phyloP scores from a whole-genome alignment of 2,888 invertebrate genomes.

The Acronicta leporina region DNA sequence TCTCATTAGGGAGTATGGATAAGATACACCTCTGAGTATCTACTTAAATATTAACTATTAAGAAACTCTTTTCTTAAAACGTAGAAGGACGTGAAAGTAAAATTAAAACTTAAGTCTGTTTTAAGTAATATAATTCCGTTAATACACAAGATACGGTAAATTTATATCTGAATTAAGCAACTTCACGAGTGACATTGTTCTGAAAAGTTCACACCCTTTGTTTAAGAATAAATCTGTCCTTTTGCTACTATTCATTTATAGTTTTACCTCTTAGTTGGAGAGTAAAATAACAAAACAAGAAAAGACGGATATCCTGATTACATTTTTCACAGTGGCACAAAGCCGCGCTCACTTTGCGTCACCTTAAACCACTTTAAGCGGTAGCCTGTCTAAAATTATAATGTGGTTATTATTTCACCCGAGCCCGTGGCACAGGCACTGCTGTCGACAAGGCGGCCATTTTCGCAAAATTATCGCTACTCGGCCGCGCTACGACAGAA shows the following conservation, averaged over 20 bases:
- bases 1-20: too few species aligned
- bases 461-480: slow-evolving; percentile 86
- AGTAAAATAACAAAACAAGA: slow-evolving; percentile 66
- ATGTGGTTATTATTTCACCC: slow-evolving; percentile 86
- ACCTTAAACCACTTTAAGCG: slow-evolving; percentile 82
- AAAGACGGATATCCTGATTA: slow-evolving; percentile 69
- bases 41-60: too few species aligned
- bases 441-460: slow-evolving; percentile 86
- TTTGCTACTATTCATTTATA: slow-evolving; percentile 41
- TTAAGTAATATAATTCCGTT: slow-evolving; percentile 6
- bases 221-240: slow-evolving; percentile 34
- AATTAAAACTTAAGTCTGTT: slow-evolving; percentile 1
- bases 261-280: slow-evolving; percentile 53
- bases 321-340: slow-evolving; percentile 73
- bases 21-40: too few species aligned
- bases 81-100: background rate
- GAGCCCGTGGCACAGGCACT: slow-evolving; percentile 78
- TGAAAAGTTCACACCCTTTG: slow-evolving; percentile 40
- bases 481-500: slow-evolving; percentile 77
- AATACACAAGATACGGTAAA: slow-evolving; percentile 14
- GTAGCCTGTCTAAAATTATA: slow-evolving; percentile 83
- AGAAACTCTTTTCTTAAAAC: too few species aligned
- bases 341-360: slow-evolving; percentile 73
- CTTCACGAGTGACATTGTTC: slow-evolving; percentile 30
- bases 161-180: slow-evolving; percentile 22